phyloP scores from a whole-genome alignment of 2,888 invertebrate genomes.

The Lamproptera curius region DNA sequence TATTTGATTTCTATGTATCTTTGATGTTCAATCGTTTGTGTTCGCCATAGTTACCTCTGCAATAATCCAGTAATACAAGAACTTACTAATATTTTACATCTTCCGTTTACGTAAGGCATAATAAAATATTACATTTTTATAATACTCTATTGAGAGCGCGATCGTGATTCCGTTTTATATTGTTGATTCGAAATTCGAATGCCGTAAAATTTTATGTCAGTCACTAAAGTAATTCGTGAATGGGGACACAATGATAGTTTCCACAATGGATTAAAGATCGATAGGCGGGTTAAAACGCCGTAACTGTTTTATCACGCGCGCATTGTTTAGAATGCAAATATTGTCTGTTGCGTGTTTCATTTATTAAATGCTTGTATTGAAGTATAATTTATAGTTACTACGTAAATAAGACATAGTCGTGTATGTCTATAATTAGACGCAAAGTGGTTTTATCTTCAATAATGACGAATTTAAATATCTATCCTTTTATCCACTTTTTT shows the following conservation, averaged over 20 bases:
- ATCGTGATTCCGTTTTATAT: background rate
- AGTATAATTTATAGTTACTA: too few species aligned
- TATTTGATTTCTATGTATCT: slow-evolving; percentile 40
- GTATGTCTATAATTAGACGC: too few species aligned
- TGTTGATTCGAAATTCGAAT: slow-evolving; percentile 39
- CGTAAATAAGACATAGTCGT: too few species aligned
- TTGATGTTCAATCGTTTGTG: slow-evolving; percentile 41
- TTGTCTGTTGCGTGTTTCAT: too few species aligned
- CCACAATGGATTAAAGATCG: slow-evolving; percentile 44
- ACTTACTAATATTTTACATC: background rate
- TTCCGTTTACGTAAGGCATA: background rate
- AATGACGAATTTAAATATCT: too few species aligned
- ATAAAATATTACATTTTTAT: background rate
- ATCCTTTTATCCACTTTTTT: too few species aligned
- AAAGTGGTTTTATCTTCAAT: too few species aligned
- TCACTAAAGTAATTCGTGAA: slow-evolving; percentile 52
- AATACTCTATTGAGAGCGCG: background rate
- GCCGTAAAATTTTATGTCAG: slow-evolving; percentile 41
- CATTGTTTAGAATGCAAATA: too few species aligned
- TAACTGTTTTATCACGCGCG: background rate
- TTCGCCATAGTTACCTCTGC: too few species aligned
- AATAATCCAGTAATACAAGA: background rate
- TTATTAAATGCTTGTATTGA: too few species aligned
- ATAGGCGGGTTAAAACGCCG: slow-evolving; percentile 36
- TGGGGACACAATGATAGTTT: slow-evolving; percentile 48